Conservation (phyloP, 2,888 invertebrate species). For the Oscheius myriophilus region DNA sequence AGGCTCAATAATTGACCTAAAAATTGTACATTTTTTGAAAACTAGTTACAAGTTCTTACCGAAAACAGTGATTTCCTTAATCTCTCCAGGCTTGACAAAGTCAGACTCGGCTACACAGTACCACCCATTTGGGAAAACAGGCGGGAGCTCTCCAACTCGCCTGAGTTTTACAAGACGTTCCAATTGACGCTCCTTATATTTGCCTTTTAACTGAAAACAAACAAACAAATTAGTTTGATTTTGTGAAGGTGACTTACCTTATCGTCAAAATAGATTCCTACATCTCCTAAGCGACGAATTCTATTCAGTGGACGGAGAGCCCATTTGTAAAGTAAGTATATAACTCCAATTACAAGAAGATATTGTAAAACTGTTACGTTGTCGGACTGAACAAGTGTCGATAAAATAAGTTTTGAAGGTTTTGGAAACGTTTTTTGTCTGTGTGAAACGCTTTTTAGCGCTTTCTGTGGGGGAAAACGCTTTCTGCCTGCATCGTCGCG, state of each 20-base stretch:
- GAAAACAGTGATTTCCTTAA: constrained; percentile 78
- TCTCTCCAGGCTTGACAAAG: constrained; percentile 75
- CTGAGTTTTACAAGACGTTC: constrained; percentile 45
- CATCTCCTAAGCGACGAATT: constrained; percentile 44
- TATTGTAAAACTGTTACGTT: constrained; percentile 9
- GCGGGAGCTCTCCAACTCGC: constrained; percentile 78
- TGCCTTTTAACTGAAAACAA: constrained; percentile 42
- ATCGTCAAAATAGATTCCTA: constrained; percentile 49
- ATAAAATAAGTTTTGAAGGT: no score
- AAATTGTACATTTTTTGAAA: constrained; percentile 2
- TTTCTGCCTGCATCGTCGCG: no score
- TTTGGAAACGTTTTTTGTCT: no score
- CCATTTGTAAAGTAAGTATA: constrained; percentile 18
- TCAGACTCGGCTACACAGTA: constrained; percentile 81
- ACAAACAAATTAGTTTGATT: no score
- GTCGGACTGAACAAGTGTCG: constrained; percentile 3
- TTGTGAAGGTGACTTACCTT: constrained; percentile 32
- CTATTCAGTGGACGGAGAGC: constrained; percentile 44
- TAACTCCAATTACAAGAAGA: background rate
- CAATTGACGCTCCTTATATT: constrained; percentile 46
- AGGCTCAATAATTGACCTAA: constrained; percentile 80
- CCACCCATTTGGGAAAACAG: constrained; percentile 91
- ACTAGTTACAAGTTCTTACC: constrained; percentile 73
- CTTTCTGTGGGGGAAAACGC: no score
- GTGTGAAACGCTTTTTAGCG: no score